Base-by-base conservation (phyloP, 2,113 vertebrate genomes). In the Grammomys surdaster region DNA sequence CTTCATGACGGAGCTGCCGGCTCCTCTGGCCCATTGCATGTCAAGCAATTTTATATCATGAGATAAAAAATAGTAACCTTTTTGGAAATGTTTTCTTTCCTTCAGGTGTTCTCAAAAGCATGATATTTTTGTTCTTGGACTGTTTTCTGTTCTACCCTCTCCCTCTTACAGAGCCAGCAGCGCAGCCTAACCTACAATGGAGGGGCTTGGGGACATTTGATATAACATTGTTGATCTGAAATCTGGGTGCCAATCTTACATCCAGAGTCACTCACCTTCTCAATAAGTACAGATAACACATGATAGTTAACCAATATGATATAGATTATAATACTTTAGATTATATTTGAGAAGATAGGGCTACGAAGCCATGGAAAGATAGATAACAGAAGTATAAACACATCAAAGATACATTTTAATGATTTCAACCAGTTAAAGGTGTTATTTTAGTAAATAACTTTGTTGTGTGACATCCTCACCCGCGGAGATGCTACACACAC, bases 331-430 rank as follows among this genome's bases (percentile, higher is more conserved):
- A 54, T 75, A 92, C 48, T n/a, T 78, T 77, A 81, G 36, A 72
- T 54, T 75, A 43, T 20, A 51, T 14, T 58, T 80, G 31, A 88
- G 26, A 33, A 20, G 24, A 60, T 26, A 3, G 14, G 6, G 0
- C 58, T 33, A 11, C n/a, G 22, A 3, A 3, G 19, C 63, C 95
- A 73, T 76, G 16, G 24, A 81, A 19, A 46, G n/a, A 87, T 36
- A 84, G 1, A 16, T 72, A 91, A 51, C 81, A 91, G 93, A 43
- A 80, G 12, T 78, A 31, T 91, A 87, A 54, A n/a, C 19, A 86
- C 67, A 19, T 88, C 51, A 78, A 94, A 90, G 87, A 93, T 72
- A 10, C 43, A 60, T 63, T 90, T 69, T 51, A 94, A 73, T 82
- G 67, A 95, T 70, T 73, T 88, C 65, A 95, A 17, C 28, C 76